These are phyloP conservation scores for Clunio marinus DNA, from an alignment of 2,888 invertebrate genomes.

Conservation along the genomic window DNA sequence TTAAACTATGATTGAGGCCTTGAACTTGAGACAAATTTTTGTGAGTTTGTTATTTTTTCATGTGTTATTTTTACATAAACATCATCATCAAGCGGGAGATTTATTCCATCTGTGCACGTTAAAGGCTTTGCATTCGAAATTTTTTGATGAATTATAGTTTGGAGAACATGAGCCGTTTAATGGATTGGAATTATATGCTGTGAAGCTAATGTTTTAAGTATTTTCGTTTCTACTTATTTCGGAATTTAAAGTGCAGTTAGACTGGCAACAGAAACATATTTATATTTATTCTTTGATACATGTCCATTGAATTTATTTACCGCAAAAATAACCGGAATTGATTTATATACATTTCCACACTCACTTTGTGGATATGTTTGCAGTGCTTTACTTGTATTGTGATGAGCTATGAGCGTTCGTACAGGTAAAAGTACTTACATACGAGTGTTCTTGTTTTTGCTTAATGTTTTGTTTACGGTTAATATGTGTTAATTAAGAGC, in stretches of 20 bases:
- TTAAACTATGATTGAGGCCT: constrained; percentile 20
- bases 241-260: not conserved
- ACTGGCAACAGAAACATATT: not conserved
- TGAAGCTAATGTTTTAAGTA: not conserved
- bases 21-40: constrained; percentile 34
- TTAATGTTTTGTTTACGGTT: not conserved
- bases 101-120: not conserved
- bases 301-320: not conserved
- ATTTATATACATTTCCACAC: not conserved
- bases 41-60: not conserved
- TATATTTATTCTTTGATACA: too few species aligned
- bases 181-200: not conserved
- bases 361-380: not conserved
- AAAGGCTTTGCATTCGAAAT: not conserved
- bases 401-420: too few species aligned
- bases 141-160: not conserved
- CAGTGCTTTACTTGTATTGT: too few species aligned
- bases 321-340: constrained; percentile 19
- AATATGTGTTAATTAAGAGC: too few species aligned
- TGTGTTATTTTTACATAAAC: constrained; percentile 27
- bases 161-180: not conserved
- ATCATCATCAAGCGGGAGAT: not conserved
- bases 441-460: not conserved
- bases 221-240: not conserved
- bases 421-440: not conserved